Evolutionary conservation across 2,888 invertebrate genomes (phyloP), one percentile per base, ranked within the genome.

Genomic region (Pecten maximus): DNA sequence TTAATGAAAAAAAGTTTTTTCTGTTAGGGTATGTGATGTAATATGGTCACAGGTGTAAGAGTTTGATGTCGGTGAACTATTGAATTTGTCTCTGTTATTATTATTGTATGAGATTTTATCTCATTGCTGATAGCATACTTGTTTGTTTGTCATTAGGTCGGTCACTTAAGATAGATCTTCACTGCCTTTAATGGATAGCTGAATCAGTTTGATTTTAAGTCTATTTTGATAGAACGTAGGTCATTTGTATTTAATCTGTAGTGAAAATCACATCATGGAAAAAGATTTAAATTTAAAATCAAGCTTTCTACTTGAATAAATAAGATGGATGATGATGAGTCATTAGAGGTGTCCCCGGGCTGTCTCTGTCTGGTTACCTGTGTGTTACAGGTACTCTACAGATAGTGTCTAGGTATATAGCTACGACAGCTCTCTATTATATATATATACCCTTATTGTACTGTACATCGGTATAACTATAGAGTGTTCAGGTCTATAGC

Each of bases 281-380:
- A 74, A 35, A 35, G 28, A 12, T 74, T 28, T 74, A 28, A 74
- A 74, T 74, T 74, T 74, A 74, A 74, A 35, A 35, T 54, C 54
- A n/a, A 54, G 54, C 54, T 54, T 54, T 54, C 54, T 54, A 54
- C 23, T 74, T 74, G 74, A 74, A 23, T 74, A 74, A 74, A 35
- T 28, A 74, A 74, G 74, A 74, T 74, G 10, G 74, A 74, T 74
- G 28, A 74, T 74, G 35, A 74, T 74, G 74, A 28, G 74, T 74
- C 35, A 74, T 74, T 74, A 74, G 74, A 74, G 74, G 35, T 74
- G 74, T 74, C 74, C 74, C 35, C 35, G 35, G 74, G 74, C 74
- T 35, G 35, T 44, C 8, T 44, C 44, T 74, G 74, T 74, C 74
- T 74, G 35, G 28, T 0, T 74, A 35, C 74, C 74, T 74, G 74